phyloP scores from a whole-genome alignment of 1,140 invertebrate species.

The Lepidurus arcticus region DNA sequence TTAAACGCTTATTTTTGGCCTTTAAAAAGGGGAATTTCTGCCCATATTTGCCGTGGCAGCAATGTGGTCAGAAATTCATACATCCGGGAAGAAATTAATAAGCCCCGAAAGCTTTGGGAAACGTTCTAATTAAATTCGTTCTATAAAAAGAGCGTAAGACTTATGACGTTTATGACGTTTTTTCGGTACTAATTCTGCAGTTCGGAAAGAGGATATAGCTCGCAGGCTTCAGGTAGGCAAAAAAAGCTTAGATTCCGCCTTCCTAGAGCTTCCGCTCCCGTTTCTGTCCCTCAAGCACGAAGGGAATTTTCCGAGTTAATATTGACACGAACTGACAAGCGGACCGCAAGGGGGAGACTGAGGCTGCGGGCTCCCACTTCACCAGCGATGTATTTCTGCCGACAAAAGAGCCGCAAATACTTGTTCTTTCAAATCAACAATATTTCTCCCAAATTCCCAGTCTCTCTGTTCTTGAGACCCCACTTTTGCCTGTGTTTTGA shows the following conservation, averaged over 20 bases:
- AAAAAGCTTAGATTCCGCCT: not conserved
- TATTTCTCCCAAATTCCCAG: not conserved
- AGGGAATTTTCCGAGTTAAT: not conserved
- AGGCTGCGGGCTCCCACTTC: not conserved
- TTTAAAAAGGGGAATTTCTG: no score
- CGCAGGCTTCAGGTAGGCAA: not conserved
- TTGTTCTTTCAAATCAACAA: not conserved
- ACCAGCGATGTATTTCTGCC: not conserved
- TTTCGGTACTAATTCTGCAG: not conserved
- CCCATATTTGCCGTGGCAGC: no score
- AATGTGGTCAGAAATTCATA: no score
- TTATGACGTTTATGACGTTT: not conserved
- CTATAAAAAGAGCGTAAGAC: not conserved
- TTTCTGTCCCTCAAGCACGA: not conserved
- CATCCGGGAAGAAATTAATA: not conserved
- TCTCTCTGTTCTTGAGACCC: no score
- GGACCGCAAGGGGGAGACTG: not conserved
- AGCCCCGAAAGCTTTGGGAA: not conserved
- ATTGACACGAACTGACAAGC: not conserved
- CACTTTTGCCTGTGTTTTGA: no score
- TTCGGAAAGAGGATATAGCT: not conserved
- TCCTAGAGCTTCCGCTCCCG: not conserved
- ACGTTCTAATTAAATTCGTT: constrained; percentile 4
- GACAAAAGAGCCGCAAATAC: not conserved
- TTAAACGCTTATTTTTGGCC: no score